A percentile compares a stretch with the other conserved stretches of the same genome.
phyloP scores from a whole-genome alignment of 2,888 invertebrate genomes.

The Andrena flavipes region DNA sequence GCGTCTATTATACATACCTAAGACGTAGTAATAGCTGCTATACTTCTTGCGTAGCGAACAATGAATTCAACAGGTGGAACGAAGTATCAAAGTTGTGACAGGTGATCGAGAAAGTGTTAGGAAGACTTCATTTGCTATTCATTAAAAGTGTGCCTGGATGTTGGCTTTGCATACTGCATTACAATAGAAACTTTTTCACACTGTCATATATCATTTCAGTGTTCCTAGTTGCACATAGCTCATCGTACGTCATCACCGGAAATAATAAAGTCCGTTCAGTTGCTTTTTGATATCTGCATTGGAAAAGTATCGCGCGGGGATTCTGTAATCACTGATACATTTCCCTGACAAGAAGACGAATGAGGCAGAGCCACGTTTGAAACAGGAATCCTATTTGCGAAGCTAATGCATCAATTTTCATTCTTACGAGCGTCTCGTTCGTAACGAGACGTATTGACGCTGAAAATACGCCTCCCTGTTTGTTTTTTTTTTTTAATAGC shows the following conservation, averaged over 20 bases:
- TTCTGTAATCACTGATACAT: neutral
- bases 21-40: constrained; percentile 1
- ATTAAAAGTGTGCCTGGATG: neutral
- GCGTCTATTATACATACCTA: neutral
- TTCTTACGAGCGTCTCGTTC: constrained; percentile 5
- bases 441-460: constrained; percentile 22
- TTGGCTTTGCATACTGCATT: neutral
- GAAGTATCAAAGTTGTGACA: constrained; percentile 65
- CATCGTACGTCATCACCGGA: too few species aligned
- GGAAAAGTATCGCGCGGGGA: neutral
- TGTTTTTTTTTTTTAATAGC: neutral
- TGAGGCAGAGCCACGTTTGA: neutral
- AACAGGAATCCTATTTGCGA: neutral
- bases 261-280: too few species aligned
- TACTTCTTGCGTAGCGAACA: constrained; percentile 36
- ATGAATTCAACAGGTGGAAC: constrained; percentile 75
- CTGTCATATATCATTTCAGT: neutral
- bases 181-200: neutral
- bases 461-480: constrained; percentile 1
- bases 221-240: too few species aligned
- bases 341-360: neutral
- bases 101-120: constrained; percentile 37
- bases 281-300: neutral
- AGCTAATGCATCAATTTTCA: neutral
- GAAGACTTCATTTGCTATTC: neutral